These are phyloP conservation scores for Hozukius guyotensis DNA, from an alignment of 2,797 vertebrate species.

Conservation along the genomic window DNA sequence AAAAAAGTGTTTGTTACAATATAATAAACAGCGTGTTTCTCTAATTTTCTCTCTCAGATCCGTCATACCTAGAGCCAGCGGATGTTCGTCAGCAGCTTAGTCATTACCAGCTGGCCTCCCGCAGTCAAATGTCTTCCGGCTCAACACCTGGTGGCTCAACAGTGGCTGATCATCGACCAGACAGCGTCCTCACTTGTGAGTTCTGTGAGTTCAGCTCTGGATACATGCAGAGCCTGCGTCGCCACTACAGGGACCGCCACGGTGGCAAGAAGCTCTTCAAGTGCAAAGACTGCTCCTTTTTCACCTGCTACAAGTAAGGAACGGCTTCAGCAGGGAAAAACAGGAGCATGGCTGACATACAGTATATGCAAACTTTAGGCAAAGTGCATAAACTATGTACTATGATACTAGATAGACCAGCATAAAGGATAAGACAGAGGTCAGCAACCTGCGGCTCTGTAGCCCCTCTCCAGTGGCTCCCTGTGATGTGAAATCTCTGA, in stretches of 20 bases:
- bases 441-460: no score
- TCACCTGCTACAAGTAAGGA: conserved; percentile 97
- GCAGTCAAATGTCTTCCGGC: conserved; percentile 86
- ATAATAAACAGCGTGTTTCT: background rate
- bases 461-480: no score
- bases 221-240: conserved; percentile 98
- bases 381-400: background rate
- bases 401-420: background rate
- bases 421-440: no score
- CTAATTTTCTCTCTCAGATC: conserved; percentile 75
- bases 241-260: conserved; percentile 97
- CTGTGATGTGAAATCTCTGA: no score
- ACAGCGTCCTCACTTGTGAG: conserved; percentile 92
- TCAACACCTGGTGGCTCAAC: conserved; percentile 71
- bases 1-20: background rate
- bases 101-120: conserved; percentile 94
- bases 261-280: conserved; percentile 99
- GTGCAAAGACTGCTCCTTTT: conserved; percentile 98
- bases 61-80: conserved; percentile 90
- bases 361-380: background rate
- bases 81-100: conserved; percentile 96
- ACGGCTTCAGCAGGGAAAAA: background rate
- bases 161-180: conserved; percentile 80
- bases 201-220: conserved; percentile 99
- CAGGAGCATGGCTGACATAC: background rate